Evolutionary conservation across 2,113 vertebrate species (phyloP), one percentile per base, ranked within the genome.

Genomic region (Python bivittatus): DNA sequence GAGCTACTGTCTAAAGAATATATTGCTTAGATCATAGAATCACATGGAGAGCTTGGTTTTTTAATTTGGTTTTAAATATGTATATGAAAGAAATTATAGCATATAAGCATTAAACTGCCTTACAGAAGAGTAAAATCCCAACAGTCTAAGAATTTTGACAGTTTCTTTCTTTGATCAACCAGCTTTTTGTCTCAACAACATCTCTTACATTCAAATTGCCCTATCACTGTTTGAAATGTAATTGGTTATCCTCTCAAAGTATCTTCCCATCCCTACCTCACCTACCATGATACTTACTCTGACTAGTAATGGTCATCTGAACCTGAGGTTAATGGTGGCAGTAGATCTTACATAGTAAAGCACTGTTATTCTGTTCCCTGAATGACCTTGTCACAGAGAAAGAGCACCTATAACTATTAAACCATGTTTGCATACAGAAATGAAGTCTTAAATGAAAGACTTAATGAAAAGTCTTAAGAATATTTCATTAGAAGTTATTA

Each of bases 51-150:
- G 7, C 0, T 91, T 91, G 4, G 44, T 0, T 72, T 86, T 38
- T 83, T 60, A 33, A 42, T 84, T 48, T 91, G 7, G 42, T 33
- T 72, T 58, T 48, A 57, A 88, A 4, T 87, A 86, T 68, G 1
- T 54, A 48, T 2, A 56, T 88, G 68, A 56, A 38, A 94, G 54
- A 0, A 1, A 93, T 13, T 89, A 92, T 22, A 15, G 64, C 92
- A 84, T 1, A 0, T 15, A 29, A 79, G 48, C 48, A 38, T 86
- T 33, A 60, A 83, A 54, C 12, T 60, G 48, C 44, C 20, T 85
- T 44, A 48, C 20, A 48, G 25, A 42, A 64, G 11, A 61, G 52
- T 53, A 91, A 86, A 91, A 64, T 58, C 84, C 48, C 44, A 52
- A 25, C 44, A 33, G 29, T 61, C 9, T 60, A 86, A 42, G n/a